Percentiles rank a stretch among this genome's conserved stretches.
Conservation (phyloP, 2,113 vertebrate genomes). For the Micromys minutus region DNA sequence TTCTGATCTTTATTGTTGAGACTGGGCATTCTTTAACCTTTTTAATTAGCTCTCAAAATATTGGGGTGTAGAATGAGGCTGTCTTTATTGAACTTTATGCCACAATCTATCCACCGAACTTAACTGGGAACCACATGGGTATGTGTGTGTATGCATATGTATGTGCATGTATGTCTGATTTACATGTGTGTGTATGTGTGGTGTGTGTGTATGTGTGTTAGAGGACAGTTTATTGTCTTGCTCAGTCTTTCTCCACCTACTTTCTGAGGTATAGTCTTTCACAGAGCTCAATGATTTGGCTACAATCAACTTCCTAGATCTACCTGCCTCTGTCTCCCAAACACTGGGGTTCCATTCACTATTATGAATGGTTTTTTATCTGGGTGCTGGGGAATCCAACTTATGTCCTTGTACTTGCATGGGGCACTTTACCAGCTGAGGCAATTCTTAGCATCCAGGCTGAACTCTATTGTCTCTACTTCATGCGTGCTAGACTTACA, state of each 20-base stretch:
- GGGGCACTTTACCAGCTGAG: neutral
- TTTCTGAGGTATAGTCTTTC: neutral
- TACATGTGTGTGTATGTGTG: neutral
- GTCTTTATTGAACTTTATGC: neutral
- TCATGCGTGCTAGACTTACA: neutral
- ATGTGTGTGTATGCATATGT: neutral
- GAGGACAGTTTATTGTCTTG: neutral
- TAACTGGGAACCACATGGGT: neutral
- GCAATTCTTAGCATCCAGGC: neutral
- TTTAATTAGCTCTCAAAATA: neutral
- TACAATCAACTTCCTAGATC: neutral
- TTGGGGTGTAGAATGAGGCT: rapidly evolving
- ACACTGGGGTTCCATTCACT: neutral
- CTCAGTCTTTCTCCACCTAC: no score
- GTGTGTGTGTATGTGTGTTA: neutral
- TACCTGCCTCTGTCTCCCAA: neutral
- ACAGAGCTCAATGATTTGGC: no score
- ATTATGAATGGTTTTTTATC: no score
- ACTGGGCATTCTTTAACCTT: neutral
- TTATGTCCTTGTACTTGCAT: neutral
- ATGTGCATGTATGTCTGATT: neutral
- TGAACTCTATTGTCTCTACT: no score
- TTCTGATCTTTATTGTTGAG: neutral
- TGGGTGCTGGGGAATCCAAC: neutral
- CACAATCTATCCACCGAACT: neutral